These are phyloP conservation scores for Xylocampa areola DNA, from an alignment of 2,888 invertebrate species.

Conservation along the genomic window DNA sequence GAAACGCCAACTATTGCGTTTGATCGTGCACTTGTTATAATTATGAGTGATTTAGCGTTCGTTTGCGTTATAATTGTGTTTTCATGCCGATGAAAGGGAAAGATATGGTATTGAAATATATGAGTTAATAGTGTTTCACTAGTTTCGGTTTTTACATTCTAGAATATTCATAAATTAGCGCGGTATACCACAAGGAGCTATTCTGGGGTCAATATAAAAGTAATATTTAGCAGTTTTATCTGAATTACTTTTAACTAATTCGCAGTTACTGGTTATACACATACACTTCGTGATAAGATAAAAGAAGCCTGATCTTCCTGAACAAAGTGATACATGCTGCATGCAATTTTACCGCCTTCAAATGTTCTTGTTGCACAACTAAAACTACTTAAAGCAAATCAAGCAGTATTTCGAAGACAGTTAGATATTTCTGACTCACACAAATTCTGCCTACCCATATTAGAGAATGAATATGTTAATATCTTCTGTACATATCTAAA, in stretches of 20 bases:
- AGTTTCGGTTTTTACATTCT: slow-evolving; percentile 1
- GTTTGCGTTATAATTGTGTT: slow-evolving; percentile 39
- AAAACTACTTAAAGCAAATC: not conserved
- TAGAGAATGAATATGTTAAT: slow-evolving; percentile 43
- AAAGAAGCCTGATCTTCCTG: too few species aligned
- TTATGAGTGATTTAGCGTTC: slow-evolving; percentile 42
- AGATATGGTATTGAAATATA: slow-evolving; percentile 17
- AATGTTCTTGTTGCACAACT: not conserved
- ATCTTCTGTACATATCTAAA: slow-evolving; percentile 41
- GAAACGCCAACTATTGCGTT: slow-evolving; percentile 37
- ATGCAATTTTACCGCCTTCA: not conserved
- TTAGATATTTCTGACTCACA: slow-evolving; percentile 11
- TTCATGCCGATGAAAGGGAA: slow-evolving; percentile 44
- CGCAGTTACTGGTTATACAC: too few species aligned
- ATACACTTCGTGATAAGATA: too few species aligned
- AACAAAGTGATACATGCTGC: too few species aligned
- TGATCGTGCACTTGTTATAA: slow-evolving; percentile 45
- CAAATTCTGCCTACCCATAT: slow-evolving; percentile 24
- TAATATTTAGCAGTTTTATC: too few species aligned
- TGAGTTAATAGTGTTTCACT: slow-evolving; percentile 10
- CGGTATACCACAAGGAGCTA: slow-evolving; percentile 13
- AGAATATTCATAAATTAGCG: not conserved
- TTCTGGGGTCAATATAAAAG: not conserved
- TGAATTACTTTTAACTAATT: too few species aligned
- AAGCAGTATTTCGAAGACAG: not conserved